Evolutionary conservation across 1,140 invertebrate species (phyloP).

Genomic region (Lysiphlebus fabarum): DNA sequence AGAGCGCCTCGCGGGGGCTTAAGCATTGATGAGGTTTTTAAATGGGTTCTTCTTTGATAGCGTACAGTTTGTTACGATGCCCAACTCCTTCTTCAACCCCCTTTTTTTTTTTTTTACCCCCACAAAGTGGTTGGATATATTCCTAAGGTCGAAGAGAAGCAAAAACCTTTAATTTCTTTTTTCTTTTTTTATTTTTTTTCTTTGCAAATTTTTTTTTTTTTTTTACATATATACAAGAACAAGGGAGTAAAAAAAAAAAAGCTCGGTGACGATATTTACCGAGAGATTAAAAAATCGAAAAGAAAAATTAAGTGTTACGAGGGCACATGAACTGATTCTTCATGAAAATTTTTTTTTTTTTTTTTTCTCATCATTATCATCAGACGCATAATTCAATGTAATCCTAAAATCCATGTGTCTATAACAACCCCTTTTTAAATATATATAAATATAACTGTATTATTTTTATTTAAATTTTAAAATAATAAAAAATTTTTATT

Average conservation of each 20-base stretch:
- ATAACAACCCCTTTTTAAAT: too few species aligned
- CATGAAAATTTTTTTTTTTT: neutral
- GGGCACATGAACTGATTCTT: constrained; percentile 38
- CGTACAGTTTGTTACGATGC: constrained; percentile 22
- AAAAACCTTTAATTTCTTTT: constrained; percentile 9
- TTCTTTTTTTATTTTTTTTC: too few species aligned
- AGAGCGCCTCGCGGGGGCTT: constrained; percentile 50
- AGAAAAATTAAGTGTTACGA: constrained; percentile 58
- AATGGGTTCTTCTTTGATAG: constrained; percentile 58
- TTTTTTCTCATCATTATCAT: constrained; percentile 21
- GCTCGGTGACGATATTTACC: constrained; percentile 52
- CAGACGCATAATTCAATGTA: constrained; percentile 52
- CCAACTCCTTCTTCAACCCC: constrained; percentile 16
- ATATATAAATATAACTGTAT: too few species aligned
- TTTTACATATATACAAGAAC: constrained; percentile 7
- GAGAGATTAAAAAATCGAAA: constrained; percentile 57
- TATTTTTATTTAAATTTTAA: too few species aligned
- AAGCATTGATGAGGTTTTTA: constrained; percentile 59
- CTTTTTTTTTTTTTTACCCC: neutral
- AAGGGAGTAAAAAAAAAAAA: constrained; percentile 19
- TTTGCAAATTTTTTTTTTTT: constrained; percentile 2
- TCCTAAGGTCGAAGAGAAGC: neutral
- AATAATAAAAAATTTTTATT: too few species aligned
- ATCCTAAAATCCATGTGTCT: too few species aligned
- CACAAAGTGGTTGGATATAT: constrained; percentile 24